Conservation (phyloP, 1,140 invertebrate genomes). For the Panagrolaimus sp. region DNA sequence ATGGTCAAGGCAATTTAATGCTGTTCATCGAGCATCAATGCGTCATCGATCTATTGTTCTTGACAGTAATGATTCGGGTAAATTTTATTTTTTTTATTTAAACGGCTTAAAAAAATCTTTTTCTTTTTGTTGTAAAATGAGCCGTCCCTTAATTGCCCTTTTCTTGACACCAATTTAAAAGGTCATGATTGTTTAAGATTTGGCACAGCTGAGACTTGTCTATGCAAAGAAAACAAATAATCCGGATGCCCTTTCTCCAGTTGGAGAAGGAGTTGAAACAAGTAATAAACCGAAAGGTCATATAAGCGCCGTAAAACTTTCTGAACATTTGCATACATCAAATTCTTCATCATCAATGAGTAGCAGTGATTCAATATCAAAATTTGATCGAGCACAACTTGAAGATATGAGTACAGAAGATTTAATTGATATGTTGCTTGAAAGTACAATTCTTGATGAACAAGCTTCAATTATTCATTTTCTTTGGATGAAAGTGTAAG, state of each 20-base stretch:
- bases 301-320: conserved; percentile 14
- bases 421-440: conserved; percentile 79
- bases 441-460: conserved; percentile 87
- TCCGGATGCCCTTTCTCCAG: conserved; percentile 23
- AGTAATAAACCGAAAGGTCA: too few relatives aligned
- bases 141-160: too few relatives aligned
- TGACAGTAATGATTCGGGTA: conserved; percentile 47
- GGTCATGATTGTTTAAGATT: conserved; percentile 37
- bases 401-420: conserved; percentile 79
- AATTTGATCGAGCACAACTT: conserved; percentile 54
- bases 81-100: neutral
- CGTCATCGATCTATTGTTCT: conserved; percentile 55
- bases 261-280: conserved; percentile 18
- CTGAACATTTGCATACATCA: conserved; percentile 40
- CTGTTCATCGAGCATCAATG: conserved; percentile 56
- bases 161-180: too few relatives aligned
- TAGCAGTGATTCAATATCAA: neutral
- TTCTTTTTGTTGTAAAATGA: too few relatives aligned
- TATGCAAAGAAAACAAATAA: conserved; percentile 42
- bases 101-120: too few relatives aligned
- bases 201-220: conserved; percentile 46
- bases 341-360: conserved; percentile 22
- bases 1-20: conserved; percentile 43
- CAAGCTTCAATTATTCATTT: conserved; percentile 97
- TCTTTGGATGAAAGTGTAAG: conserved; percentile 64